Conservation (phyloP, 2,888 invertebrate genomes). For the Noctua janthina region DNA sequence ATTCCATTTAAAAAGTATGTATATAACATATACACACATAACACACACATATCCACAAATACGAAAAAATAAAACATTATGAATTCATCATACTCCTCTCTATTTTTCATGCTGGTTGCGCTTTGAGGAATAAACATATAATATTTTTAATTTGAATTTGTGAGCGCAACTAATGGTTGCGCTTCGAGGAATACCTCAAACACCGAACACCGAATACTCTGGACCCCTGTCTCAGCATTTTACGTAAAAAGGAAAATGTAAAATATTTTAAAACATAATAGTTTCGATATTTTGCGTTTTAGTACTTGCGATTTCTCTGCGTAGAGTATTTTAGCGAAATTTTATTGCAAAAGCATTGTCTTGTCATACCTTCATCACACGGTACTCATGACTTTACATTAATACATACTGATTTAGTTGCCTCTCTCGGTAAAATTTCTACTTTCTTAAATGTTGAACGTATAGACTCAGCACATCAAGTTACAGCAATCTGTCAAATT, state of each 20-base stretch:
- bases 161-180: too few relatives aligned
- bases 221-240: not conserved
- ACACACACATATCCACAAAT: too few relatives aligned
- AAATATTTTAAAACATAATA: not conserved
- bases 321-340: slow-evolving; percentile 9
- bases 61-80: too few relatives aligned
- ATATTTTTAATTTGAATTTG: too few relatives aligned
- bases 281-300: not conserved
- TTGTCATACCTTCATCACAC: slow-evolving; percentile 32
- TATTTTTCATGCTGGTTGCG: too few relatives aligned
- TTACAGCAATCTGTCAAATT: too few relatives aligned
- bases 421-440: slow-evolving; percentile 1
- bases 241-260: not conserved
- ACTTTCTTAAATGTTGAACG: slow-evolving; percentile 1
- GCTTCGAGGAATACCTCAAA: not conserved
- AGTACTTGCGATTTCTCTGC: not conserved
- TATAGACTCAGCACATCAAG: not conserved
- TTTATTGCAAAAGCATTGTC: slow-evolving; percentile 19
- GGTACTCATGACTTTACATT: slow-evolving; percentile 11
- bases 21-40: too few relatives aligned
- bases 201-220: not conserved
- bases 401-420: slow-evolving; percentile 7
- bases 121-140: too few relatives aligned
- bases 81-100: too few relatives aligned
- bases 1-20: too few relatives aligned